A percentile compares a stretch with the other conserved stretches of the same genome.
These are phyloP conservation scores for Myanophis thanlyinensis DNA, from an alignment of 2,113 vertebrate species.

Conservation along the genomic window DNA sequence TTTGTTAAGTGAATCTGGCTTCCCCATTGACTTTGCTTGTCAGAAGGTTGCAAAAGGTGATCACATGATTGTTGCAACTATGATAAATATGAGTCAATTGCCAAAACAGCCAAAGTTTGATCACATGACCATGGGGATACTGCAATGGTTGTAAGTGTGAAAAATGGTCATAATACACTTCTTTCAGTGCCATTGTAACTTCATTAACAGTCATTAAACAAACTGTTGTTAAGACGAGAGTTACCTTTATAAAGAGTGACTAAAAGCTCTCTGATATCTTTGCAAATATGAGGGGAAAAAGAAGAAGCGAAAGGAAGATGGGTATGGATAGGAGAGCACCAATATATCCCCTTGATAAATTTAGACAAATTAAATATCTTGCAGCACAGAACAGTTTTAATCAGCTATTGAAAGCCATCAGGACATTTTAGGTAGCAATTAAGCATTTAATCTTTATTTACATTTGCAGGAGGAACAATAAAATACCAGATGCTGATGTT, in stretches of 20 bases:
- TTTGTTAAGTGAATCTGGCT: too few relatives aligned
- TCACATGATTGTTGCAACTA: too few relatives aligned
- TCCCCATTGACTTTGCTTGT: too few relatives aligned
- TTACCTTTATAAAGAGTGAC: not conserved
- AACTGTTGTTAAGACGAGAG: not conserved
- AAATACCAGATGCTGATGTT: constrained; percentile 27
- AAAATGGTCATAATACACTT: not conserved
- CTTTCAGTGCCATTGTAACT: not conserved
- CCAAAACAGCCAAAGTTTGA: too few relatives aligned
- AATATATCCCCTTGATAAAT: not conserved
- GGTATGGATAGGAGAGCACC: not conserved
- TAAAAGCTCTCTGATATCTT: not conserved
- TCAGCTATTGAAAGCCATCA: constrained; percentile 36
- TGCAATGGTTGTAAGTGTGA: not conserved
- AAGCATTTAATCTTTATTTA: constrained; percentile 54
- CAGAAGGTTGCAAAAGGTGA: too few relatives aligned
- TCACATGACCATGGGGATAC: too few relatives aligned
- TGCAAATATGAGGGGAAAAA: not conserved
- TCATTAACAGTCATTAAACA: not conserved
- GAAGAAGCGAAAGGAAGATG: not conserved
- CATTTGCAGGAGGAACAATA: constrained; percentile 42
- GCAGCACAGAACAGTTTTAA: constrained; percentile 18
- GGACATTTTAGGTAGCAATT: constrained; percentile 50
- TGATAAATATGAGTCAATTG: too few relatives aligned
- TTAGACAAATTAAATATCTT: constrained; percentile 19